A percentile compares a stretch with the other conserved stretches of the same genome.
Conservation (phyloP, 2,113 vertebrate species). For the Orycteropus afer region DNA sequence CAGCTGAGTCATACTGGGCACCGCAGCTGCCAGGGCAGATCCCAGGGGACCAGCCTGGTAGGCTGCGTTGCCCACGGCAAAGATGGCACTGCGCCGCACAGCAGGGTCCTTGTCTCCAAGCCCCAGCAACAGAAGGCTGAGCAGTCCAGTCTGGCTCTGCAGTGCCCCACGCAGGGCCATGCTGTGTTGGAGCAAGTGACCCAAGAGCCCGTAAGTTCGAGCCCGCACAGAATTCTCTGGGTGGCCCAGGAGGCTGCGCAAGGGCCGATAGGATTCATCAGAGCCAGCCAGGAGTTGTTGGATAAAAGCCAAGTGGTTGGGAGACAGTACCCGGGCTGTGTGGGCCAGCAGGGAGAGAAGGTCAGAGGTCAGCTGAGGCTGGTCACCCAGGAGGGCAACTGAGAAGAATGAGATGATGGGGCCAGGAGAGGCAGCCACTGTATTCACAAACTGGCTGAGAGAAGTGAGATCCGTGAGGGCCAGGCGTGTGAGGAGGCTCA, state of each 20-base stretch:
- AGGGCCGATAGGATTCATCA: conserved; percentile 67
- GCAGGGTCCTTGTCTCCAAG: conserved; percentile 80
- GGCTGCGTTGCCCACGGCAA: conserved; percentile 85
- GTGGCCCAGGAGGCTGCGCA: conserved; percentile 85
- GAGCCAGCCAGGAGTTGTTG: conserved; percentile 80
- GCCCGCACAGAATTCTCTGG: conserved; percentile 85
- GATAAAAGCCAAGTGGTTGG: conserved; percentile 79
- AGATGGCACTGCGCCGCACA: conserved; percentile 84
- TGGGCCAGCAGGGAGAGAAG: conserved; percentile 90
- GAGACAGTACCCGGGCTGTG: conserved; percentile 80
- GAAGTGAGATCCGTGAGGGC: conserved; percentile 86
- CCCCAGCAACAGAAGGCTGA: conserved; percentile 80
- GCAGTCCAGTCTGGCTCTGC: conserved; percentile 69
- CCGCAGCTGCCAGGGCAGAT: conserved; percentile 61
- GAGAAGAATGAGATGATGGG: conserved; percentile 77
- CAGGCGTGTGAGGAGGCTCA: conserved; percentile 91
- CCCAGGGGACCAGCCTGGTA: conserved; percentile 60
- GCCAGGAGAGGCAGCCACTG: conserved; percentile 73
- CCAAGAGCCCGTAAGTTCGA: conserved; percentile 90
- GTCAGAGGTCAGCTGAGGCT: conserved; percentile 86
- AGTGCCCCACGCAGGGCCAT: conserved; percentile 61
- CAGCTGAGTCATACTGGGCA: conserved; percentile 81
- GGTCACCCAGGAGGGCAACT: conserved; percentile 77
- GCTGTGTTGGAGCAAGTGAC: conserved; percentile 84
- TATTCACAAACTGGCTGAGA: conserved; percentile 83